phyloP scores from a whole-genome alignment of 2,888 invertebrate species.

The Eudemis profundana region DNA sequence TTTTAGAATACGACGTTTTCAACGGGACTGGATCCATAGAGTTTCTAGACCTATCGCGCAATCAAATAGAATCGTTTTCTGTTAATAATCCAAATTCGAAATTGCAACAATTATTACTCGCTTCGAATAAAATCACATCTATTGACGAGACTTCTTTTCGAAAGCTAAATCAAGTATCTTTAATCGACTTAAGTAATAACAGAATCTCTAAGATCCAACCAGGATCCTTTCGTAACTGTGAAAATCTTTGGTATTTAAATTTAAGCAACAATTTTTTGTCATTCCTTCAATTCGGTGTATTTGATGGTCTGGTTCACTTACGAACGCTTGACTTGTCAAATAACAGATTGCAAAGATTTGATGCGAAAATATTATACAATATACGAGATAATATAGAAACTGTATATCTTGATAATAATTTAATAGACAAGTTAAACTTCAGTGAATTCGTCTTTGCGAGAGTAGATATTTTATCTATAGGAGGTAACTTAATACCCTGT shows the following conservation, averaged over 20 bases:
- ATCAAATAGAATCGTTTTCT: slow-evolving; percentile 16
- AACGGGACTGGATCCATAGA: slow-evolving; percentile 11
- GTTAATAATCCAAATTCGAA: slow-evolving; percentile 15
- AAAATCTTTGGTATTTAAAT: slow-evolving; percentile 10
- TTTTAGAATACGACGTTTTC: slow-evolving; percentile 28
- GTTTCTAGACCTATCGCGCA: slow-evolving; percentile 28
- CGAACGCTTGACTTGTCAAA: slow-evolving; percentile 21
- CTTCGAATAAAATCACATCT: slow-evolving; percentile 24
- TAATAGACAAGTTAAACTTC: slow-evolving; percentile 21
- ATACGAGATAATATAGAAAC: background rate
- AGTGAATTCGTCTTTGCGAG: background rate
- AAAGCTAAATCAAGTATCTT: background rate
- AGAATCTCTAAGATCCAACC: slow-evolving; percentile 34
- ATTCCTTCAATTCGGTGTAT: slow-evolving; percentile 25
- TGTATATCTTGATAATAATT: slow-evolving; percentile 29
- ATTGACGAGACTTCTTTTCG: slow-evolving; percentile 15
- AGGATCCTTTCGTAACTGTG: slow-evolving; percentile 23
- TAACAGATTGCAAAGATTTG: slow-evolving; percentile 19
- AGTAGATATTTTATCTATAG: slow-evolving; percentile 19
- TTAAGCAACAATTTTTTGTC: slow-evolving; percentile 28
- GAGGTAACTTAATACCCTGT: slow-evolving; percentile 23
- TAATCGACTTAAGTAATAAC: slow-evolving; percentile 32
- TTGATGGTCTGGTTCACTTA: slow-evolving; percentile 26
- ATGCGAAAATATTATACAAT: slow-evolving; percentile 25
- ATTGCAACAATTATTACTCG: slow-evolving; percentile 6